Conservation (phyloP, 2,113 vertebrate species). For the Apteryx mantelli region DNA sequence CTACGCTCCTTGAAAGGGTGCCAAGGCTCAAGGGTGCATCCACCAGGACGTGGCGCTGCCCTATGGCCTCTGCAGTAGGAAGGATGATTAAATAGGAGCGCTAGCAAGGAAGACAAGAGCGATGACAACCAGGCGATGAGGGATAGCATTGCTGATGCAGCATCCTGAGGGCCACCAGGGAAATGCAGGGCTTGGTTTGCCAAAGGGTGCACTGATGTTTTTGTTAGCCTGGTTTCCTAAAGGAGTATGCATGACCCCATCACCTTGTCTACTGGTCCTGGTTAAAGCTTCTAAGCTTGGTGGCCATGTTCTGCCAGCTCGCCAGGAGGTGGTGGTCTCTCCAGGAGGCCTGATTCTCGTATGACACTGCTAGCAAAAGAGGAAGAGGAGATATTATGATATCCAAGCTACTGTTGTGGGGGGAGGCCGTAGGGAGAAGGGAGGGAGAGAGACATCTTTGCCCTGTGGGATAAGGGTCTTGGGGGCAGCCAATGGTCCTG, state of each 20-base stretch:
- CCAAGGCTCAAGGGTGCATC: too few relatives aligned
- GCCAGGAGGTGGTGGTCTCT: not conserved
- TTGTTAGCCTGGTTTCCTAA: not conserved
- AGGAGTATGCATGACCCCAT: not conserved
- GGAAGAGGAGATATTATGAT: not conserved
- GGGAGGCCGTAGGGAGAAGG: not conserved
- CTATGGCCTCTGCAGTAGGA: too few relatives aligned
- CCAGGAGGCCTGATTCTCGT: not conserved
- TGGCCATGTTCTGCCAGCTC: not conserved
- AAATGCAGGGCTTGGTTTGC: not conserved
- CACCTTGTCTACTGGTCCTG: not conserved
- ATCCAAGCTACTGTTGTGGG: not conserved
- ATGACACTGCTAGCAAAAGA: not conserved
- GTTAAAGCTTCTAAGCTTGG: not conserved
- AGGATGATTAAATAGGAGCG: too few relatives aligned
- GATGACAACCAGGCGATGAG: too few relatives aligned
- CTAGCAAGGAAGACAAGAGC: too few relatives aligned
- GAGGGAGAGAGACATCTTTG: not conserved
- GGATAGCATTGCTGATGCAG: too few relatives aligned
- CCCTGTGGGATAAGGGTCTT: not conserved
- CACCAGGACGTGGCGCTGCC: too few relatives aligned
- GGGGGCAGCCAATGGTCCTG: too few relatives aligned
- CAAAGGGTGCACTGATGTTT: not conserved
- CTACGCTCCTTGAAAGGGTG: not conserved
- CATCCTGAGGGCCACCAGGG: too few relatives aligned